Base-by-base conservation (phyloP, 2,888 invertebrate genomes). In the Macropis europaea region DNA sequence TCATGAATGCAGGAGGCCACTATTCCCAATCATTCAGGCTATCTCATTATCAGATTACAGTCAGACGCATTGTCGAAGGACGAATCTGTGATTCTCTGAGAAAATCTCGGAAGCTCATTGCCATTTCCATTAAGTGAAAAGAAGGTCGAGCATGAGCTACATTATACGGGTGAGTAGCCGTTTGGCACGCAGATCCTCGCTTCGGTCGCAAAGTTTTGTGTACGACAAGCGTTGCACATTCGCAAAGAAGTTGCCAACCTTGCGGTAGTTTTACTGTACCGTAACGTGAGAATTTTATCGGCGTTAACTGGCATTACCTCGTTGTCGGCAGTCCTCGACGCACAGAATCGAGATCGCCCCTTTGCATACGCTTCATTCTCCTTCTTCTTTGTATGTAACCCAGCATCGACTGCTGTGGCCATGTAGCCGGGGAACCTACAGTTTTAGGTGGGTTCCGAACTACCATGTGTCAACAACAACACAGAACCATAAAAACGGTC, bases 211-310 rank as follows among this genome's bases (percentile, higher is more conserved):
- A 71, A 69, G 56, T 69, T 61, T 61, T 47, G 69, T 54, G 48
- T 60, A 53, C 70, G 47, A 40, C 43, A 54, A 45, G 50, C 63
- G 72, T 53, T 50, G 71, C 56, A 67, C 70, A 73, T 77, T 75
- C 69, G 75, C 68, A 30, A 76, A 75, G 63, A 76, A 76, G 71
- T 72, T 72, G 73, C 52, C 68, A 75, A 74, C 81, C 84, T 87
- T 88, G 87, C 87, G 87, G 88, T 88, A 87, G 86, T 87, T 88
- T 82, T 82, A 82, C 82, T 81, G 84, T 88, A 88, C 88, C 87
- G 88, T 87, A 88, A 86, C 83, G 86, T 82, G 84, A 82, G 86
- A 86, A 86, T 86, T 84, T 85, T 86, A 86, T 84, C 77, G 85
- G 76, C 81, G 82, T 63, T 77, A 74, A 79, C 79, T 56, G 73